Conservation (phyloP, 2,113 vertebrate genomes). For the Mirounga angustirostris region DNA sequence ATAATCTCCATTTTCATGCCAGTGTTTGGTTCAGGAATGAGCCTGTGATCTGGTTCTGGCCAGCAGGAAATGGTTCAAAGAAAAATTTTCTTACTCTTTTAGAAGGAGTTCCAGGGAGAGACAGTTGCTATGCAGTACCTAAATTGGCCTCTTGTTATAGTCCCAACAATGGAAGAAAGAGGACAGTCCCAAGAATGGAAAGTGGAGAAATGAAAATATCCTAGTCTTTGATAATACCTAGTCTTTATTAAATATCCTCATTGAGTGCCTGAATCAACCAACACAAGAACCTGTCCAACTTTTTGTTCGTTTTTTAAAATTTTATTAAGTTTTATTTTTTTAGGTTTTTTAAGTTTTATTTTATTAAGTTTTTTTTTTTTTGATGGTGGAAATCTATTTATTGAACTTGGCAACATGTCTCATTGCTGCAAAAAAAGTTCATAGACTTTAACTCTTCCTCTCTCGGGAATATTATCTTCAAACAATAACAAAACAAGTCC, state of each 20-base stretch:
- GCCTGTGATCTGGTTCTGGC: not conserved
- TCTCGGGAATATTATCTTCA: not conserved
- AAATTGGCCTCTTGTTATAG: not conserved
- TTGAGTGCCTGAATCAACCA: not conserved
- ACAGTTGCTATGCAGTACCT: not conserved
- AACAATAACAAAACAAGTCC: not conserved
- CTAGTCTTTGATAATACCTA: not conserved
- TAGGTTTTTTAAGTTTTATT: too few relatives aligned
- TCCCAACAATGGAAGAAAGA: not conserved
- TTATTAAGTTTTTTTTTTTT: too few relatives aligned
- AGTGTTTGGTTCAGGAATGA: not conserved
- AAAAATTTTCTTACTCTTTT: conserved; percentile 19
- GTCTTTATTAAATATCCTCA: not conserved
- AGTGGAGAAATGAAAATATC: not conserved
- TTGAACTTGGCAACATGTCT: not conserved
- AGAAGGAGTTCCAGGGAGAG: not conserved
- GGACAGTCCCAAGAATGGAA: not conserved
- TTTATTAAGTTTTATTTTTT: too few relatives aligned
- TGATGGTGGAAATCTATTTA: not conserved
- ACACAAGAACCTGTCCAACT: not conserved
- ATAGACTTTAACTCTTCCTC: not conserved
- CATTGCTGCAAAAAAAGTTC: not conserved
- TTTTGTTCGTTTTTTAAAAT: not conserved
- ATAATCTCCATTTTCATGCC: not conserved
- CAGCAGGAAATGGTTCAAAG: not conserved